Percentiles rank a stretch among this genome's conserved stretches.
These are phyloP conservation scores for Hetaerina americana DNA, from an alignment of 1,140 invertebrate species.

Conservation along the genomic window DNA sequence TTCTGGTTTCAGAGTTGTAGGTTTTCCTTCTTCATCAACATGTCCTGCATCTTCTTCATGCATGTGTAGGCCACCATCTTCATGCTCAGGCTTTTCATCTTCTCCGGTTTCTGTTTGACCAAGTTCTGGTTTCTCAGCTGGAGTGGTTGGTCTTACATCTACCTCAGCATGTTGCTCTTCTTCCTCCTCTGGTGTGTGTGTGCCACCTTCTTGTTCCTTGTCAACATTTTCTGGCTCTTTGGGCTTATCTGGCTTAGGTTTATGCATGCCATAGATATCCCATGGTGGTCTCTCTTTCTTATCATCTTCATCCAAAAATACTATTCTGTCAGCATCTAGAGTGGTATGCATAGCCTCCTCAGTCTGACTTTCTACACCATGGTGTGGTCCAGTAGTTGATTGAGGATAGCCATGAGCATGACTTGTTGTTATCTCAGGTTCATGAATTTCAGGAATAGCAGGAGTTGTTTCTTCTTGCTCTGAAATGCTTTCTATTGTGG, in stretches of 20 bases:
- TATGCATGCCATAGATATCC: neutral
- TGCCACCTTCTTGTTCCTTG: conserved; percentile 10
- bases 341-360: neutral
- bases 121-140: conserved; percentile 7
- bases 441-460: too few species aligned
- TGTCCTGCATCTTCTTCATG: too few species aligned
- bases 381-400: too few species aligned
- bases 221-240: conserved; percentile 6
- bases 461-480: too few species aligned
- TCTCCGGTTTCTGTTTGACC: conserved; percentile 7
- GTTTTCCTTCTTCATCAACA: too few species aligned
- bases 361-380: too few species aligned
- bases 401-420: too few species aligned
- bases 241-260: neutral
- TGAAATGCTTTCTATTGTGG: too few species aligned
- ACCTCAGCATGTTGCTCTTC: neutral
- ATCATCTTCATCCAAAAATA: neutral
- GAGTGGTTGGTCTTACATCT: neutral
- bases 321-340: neutral
- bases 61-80: too few species aligned
- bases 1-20: too few species aligned
- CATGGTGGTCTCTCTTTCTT: neutral
- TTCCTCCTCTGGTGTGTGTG: conserved; percentile 8
- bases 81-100: too few species aligned
- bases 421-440: too few species aligned